A percentile compares a stretch with the other conserved stretches of the same genome.
These are phyloP conservation scores for Helicoverpa assulta DNA, from an alignment of 2,888 invertebrate genomes.

Conservation along the genomic window DNA sequence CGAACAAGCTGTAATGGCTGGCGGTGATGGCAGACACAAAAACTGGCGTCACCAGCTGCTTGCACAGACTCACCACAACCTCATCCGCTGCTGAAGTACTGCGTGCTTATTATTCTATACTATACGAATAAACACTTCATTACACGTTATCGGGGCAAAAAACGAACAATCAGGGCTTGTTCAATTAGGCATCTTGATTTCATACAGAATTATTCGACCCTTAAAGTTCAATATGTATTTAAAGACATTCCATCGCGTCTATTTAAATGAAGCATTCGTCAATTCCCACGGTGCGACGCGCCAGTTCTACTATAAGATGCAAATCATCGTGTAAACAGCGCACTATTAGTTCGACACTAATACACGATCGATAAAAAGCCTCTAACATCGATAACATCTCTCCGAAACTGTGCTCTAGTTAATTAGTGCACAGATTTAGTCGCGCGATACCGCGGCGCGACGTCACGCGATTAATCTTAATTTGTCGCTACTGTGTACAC, in stretches of 20 bases:
- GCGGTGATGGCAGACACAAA: slow-evolving; percentile 16
- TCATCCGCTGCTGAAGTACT: neutral
- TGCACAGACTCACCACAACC: neutral
- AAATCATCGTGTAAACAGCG: slow-evolving; percentile 15
- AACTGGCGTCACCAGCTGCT: slow-evolving; percentile 15
- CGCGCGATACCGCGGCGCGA: slow-evolving; percentile 61
- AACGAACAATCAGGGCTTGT: neutral
- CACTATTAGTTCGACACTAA: slow-evolving; percentile 21
- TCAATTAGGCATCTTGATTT: too few relatives aligned
- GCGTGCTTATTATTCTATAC: neutral
- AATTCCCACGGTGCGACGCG: neutral
- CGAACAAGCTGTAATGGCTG: slow-evolving; percentile 24
- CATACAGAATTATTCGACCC: too few relatives aligned
- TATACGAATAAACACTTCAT: neutral
- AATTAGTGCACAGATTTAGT: slow-evolving; percentile 73
- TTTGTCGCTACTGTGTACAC: slow-evolving; percentile 64
- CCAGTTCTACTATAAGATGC: neutral
- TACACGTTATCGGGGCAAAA: neutral
- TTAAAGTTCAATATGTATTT: too few relatives aligned
- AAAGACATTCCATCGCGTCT: neutral
- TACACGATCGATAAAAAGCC: slow-evolving; percentile 46
- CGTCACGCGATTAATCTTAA: slow-evolving; percentile 70
- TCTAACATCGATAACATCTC: slow-evolving; percentile 30
- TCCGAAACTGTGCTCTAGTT: slow-evolving; percentile 72
- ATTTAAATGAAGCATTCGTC: neutral